phyloP scores from a whole-genome alignment of 2,888 invertebrate genomes.

The Glyphotaelius pellucidus region DNA sequence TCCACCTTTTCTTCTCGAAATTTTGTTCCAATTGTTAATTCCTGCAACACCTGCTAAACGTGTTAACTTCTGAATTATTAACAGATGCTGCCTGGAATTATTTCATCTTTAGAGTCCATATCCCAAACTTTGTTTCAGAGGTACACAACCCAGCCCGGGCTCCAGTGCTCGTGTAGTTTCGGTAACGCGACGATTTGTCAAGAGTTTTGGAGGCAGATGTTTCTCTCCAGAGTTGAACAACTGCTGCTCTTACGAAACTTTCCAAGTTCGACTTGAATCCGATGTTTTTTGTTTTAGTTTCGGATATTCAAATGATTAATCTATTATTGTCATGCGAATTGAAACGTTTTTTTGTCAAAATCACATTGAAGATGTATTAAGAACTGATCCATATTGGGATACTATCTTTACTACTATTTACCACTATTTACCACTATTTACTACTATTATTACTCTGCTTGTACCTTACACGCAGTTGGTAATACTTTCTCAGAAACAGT shows the following conservation, averaged over 20 bases:
- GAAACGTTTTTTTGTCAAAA: too few relatives aligned
- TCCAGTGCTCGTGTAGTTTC: not conserved
- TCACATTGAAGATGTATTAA: not conserved
- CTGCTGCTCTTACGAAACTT: not conserved
- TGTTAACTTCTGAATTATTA: not conserved
- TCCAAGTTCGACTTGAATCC: not conserved
- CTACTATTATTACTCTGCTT: too few relatives aligned
- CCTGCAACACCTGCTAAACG: not conserved
- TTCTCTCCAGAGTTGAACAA: not conserved
- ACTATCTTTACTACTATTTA: too few relatives aligned
- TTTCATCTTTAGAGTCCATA: not conserved
- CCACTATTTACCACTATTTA: too few relatives aligned
- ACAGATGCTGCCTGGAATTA: not conserved
- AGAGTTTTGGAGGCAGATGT: constrained; percentile 34
- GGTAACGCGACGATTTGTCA: constrained; percentile 5
- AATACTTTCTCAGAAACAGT: too few relatives aligned
- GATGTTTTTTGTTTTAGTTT: not conserved
- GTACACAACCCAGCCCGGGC: not conserved
- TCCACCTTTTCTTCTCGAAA: not conserved
- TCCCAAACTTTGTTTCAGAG: constrained; percentile 10
- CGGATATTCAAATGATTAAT: not conserved
- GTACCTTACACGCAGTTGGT: too few relatives aligned
- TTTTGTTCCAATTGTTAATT: not conserved
- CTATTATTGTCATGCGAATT: not conserved
- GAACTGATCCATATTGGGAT: not conserved